phyloP scores from a whole-genome alignment of 2,888 invertebrate species.

The Halictus quadricinctus region DNA sequence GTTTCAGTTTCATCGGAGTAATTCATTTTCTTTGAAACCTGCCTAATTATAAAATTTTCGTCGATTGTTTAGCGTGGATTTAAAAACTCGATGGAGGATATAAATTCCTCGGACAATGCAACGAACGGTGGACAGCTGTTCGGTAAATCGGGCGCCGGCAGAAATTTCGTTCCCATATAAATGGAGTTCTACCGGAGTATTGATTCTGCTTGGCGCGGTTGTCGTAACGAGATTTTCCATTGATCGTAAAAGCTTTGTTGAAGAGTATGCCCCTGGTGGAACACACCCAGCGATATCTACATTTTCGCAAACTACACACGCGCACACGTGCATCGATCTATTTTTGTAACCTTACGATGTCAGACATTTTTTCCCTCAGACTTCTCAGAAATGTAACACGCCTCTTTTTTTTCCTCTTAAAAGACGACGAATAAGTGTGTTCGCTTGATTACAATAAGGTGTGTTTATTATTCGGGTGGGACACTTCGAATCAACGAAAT shows the following conservation, averaged over 20 bases:
- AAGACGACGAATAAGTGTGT: not conserved
- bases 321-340: slow-evolving; percentile 10
- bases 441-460: not conserved
- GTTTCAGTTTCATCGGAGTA: no score
- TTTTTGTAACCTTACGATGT: slow-evolving; percentile 20
- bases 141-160: not conserved
- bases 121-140: not conserved
- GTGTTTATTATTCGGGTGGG: not conserved
- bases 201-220: slow-evolving; percentile 13
- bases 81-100: not conserved
- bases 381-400: slow-evolving; percentile 9
- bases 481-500: not conserved
- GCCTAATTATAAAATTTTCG: no score
- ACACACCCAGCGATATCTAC: not conserved
- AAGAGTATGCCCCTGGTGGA: not conserved
- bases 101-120: not conserved
- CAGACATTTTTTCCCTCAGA: not conserved
- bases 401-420: not conserved
- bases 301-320: not conserved
- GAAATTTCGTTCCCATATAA: not conserved
- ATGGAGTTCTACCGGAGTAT: slow-evolving; percentile 3
- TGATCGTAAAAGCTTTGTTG: slow-evolving; percentile 7
- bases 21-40: no score
- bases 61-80: not conserved
- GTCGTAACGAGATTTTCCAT: slow-evolving; percentile 21